Percentiles rank a stretch among this genome's conserved stretches.
Evolutionary conservation across 2,113 vertebrate species (phyloP).

Genomic region (Cyanoramphus novaezelandiae): DNA sequence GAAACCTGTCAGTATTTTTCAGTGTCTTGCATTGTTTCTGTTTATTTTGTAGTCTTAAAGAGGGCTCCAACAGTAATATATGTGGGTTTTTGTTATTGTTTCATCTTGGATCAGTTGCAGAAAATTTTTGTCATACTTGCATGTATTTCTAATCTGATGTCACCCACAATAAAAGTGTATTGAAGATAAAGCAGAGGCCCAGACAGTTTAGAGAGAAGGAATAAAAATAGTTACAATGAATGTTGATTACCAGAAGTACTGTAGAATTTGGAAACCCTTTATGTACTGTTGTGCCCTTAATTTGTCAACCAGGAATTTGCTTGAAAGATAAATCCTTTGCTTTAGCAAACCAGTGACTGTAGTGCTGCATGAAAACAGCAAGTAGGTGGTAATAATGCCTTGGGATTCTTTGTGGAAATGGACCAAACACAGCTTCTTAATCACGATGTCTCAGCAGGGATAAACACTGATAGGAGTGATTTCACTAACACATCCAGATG

Average conservation of each 20-base stretch:
- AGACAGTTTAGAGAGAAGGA: not conserved
- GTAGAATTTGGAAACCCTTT: not conserved
- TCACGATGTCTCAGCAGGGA: not conserved
- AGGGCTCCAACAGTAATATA: not conserved
- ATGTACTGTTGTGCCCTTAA: not conserved
- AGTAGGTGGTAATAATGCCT: not conserved
- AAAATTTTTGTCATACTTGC: slow-evolving; percentile 32
- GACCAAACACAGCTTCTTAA: not conserved
- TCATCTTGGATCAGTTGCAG: slow-evolving; percentile 32
- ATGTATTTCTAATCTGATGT: slow-evolving; percentile 22
- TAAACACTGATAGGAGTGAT: not conserved
- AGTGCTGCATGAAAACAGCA: not conserved
- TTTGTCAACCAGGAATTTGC: not conserved
- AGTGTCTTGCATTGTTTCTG: not conserved
- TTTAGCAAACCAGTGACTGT: not conserved
- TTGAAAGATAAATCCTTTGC: not conserved
- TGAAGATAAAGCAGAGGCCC: not conserved
- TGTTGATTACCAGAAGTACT: not conserved
- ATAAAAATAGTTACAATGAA: slow-evolving; percentile 19
- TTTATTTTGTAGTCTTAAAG: not conserved
- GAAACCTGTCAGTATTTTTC: slow-evolving; percentile 21
- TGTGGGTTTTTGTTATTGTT: not conserved
- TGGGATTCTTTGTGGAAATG: not conserved
- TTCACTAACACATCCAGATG: not conserved
- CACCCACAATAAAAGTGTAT: not conserved